These are phyloP conservation scores for Polypedilum vanderplanki DNA, from an alignment of 1,140 invertebrate species.

Conservation along the genomic window DNA sequence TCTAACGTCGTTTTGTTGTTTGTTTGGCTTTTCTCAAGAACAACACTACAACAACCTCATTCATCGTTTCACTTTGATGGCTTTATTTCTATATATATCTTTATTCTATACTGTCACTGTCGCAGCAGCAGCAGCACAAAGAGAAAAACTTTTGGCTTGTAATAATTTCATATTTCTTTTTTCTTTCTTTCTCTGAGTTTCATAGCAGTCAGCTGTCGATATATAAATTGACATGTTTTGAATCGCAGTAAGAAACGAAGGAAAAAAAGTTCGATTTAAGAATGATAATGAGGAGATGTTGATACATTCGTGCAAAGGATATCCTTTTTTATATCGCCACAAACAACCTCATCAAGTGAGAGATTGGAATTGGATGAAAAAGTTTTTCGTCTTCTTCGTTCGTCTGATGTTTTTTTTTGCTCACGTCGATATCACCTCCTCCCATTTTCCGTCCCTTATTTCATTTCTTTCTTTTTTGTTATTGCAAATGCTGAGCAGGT, in stretches of 20 bases:
- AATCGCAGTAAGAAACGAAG: background rate
- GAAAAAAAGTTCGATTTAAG: background rate
- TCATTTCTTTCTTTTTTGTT: background rate
- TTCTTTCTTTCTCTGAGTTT: background rate
- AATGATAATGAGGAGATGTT: background rate
- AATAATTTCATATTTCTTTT: background rate
- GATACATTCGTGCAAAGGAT: conserved; percentile 17
- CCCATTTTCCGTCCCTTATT: too few species aligned
- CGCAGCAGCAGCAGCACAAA: background rate
- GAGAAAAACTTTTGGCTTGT: background rate
- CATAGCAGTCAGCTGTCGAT: background rate
- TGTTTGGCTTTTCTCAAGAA: conserved; percentile 24
- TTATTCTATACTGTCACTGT: background rate
- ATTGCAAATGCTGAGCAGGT: background rate
- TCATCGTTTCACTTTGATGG: conserved; percentile 23
- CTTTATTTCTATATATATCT: conserved; percentile 22
- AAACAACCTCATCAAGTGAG: background rate
- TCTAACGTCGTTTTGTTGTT: background rate
- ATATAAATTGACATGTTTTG: background rate
- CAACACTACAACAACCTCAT: background rate
- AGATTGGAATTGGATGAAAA: background rate
- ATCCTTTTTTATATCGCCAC: background rate
- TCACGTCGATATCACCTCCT: background rate
- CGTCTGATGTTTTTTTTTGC: background rate
- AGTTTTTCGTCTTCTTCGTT: background rate